phyloP scores from a whole-genome alignment of 2,797 vertebrate species.

The Rhabdophis nuchalis region DNA sequence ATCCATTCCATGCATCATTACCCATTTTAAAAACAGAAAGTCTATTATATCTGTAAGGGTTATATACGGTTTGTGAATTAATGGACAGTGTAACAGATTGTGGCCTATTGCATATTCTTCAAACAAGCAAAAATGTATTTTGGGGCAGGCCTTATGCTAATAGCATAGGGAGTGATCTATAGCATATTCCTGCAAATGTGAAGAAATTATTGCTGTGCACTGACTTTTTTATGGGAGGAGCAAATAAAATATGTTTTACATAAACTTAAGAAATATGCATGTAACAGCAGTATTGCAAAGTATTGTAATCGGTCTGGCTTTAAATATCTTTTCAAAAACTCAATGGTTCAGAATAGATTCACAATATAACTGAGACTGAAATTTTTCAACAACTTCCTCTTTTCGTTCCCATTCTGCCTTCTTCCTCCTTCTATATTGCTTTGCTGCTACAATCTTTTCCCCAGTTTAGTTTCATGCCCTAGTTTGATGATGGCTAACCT shows the following conservation, averaged over 20 bases:
- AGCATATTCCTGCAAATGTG: not conserved
- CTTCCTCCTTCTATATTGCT: not conserved
- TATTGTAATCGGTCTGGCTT: not conserved
- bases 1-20: constrained; percentile 58
- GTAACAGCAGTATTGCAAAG: not conserved
- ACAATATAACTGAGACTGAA: not conserved
- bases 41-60: constrained; percentile 51
- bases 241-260: constrained; percentile 30
- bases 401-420: not conserved
- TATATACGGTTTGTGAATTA: constrained; percentile 50
- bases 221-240: constrained; percentile 26
- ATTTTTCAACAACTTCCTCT: not conserved
- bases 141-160: constrained; percentile 37
- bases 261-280: constrained; percentile 41
- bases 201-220: constrained; percentile 24
- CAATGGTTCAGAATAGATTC: not conserved
- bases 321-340: not conserved
- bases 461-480: not conserved
- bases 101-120: constrained; percentile 33
- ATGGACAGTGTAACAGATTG: constrained; percentile 52
- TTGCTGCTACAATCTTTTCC: not conserved
- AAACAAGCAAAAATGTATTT: constrained; percentile 15
- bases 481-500: too few relatives aligned
- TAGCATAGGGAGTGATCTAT: constrained; percentile 40
- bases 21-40: constrained; percentile 48